These are phyloP conservation scores for Nipponacmea schrenckii DNA, from an alignment of 2,888 invertebrate genomes.

Conservation along the genomic window DNA sequence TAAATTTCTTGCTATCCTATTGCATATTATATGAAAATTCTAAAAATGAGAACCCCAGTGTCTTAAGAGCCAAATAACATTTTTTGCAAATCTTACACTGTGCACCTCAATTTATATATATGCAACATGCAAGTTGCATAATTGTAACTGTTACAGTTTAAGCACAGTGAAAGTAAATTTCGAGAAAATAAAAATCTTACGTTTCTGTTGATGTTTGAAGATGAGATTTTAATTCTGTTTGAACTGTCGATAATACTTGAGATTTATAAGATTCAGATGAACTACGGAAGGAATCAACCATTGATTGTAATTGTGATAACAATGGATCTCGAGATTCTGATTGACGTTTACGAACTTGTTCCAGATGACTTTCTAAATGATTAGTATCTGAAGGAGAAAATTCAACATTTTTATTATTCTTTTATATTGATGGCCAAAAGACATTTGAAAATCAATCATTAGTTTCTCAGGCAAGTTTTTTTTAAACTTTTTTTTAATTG, in stretches of 20 bases:
- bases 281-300: slow-evolving; percentile 52
- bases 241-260: slow-evolving; percentile 45
- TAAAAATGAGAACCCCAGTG: no score
- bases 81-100: no score
- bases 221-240: slow-evolving; percentile 47
- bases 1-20: no score
- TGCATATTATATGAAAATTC: no score
- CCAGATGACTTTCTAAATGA: slow-evolving; percentile 57
- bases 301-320: slow-evolving; percentile 50
- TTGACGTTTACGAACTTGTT: slow-evolving; percentile 52
- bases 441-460: no score
- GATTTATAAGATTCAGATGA: slow-evolving; percentile 48
- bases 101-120: no score
- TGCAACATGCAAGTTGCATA: no score
- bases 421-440: background rate
- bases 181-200: slow-evolving; percentile 30
- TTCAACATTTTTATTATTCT: background rate
- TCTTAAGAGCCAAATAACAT: no score
- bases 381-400: slow-evolving; percentile 46
- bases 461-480: no score
- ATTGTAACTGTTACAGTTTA: no score
- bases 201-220: slow-evolving; percentile 42
- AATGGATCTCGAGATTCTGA: slow-evolving; percentile 57
- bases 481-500: no score
- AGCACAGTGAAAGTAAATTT: no score